Conservation (phyloP, 92 coral and sea anemone species). For the Porites rus region DNA sequence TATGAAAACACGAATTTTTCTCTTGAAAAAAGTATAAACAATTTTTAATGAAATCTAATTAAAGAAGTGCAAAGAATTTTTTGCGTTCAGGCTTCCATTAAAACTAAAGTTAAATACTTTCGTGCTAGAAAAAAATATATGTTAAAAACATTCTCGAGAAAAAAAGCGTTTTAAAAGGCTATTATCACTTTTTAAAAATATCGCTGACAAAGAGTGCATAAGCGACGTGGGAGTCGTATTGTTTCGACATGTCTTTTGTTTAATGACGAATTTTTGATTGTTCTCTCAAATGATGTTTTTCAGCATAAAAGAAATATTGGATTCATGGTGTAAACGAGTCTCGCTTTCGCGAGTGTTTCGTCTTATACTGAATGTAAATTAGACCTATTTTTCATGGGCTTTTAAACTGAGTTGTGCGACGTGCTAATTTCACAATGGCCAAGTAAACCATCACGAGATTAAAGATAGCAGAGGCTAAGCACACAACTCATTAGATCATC, state of each 20-base stretch:
- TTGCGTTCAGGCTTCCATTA: background rate
- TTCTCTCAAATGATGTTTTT: constrained; percentile 18
- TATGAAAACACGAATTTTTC: constrained; percentile 18
- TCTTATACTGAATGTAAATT: background rate
- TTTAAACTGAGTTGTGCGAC: background rate
- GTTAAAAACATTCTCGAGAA: background rate
- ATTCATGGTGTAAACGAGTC: background rate
- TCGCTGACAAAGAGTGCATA: constrained; percentile 20
- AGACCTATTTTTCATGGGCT: background rate
- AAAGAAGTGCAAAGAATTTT: background rate
- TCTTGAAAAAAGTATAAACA: constrained; percentile 2
- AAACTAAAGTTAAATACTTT: background rate
- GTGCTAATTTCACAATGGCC: constrained; percentile 12
- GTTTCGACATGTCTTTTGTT: constrained; percentile 3
- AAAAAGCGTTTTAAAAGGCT: background rate
- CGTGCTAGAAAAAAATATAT: background rate
- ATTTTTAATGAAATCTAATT: background rate
- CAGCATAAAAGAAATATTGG: constrained; percentile 1
- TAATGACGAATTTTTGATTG: constrained; percentile 29
- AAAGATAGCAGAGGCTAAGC: constrained; percentile 12
- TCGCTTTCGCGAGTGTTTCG: background rate
- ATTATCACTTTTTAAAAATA: constrained; percentile 2
- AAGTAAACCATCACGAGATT: constrained; percentile 9
- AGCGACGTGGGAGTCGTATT: constrained; percentile 47
- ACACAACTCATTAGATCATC: constrained; percentile 20